Evolutionary conservation across 2,113 vertebrate species (phyloP).

Genomic region (Microtus oregoni): DNA sequence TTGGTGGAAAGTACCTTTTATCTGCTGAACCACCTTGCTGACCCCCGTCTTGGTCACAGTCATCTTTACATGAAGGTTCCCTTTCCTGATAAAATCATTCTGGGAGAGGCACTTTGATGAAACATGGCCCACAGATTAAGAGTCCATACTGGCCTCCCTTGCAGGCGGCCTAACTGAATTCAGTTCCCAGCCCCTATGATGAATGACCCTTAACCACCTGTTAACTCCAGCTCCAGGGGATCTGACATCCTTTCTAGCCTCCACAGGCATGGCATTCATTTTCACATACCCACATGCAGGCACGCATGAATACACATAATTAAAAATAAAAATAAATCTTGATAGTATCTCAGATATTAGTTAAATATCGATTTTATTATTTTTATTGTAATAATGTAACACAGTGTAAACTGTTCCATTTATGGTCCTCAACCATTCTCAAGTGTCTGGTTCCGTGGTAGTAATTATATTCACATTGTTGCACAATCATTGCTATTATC

Average conservation of each 20-base stretch:
- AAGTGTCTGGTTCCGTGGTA: not conserved
- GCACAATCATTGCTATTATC: fast-evolving
- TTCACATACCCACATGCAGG: not conserved
- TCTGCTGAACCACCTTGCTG: not conserved
- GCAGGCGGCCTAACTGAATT: not conserved
- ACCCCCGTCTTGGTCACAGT: not conserved
- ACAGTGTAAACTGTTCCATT: not conserved
- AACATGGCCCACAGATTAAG: not conserved
- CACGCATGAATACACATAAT: not conserved
- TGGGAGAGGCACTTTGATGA: not conserved
- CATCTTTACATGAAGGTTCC: not conserved
- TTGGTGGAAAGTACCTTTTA: not conserved
- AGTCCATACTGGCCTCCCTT: not conserved
- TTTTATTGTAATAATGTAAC: not conserved
- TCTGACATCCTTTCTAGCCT: not conserved
- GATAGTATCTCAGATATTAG: not conserved
- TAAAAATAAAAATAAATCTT: not conserved
- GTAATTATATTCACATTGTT: not conserved
- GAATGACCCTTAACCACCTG: too few relatives aligned
- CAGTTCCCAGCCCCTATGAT: not conserved
- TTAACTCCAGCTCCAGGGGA: not conserved
- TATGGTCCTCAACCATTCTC: not conserved
- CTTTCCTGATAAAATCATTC: not conserved
- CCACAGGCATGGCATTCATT: not conserved
- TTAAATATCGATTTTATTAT: not conserved